phyloP scores from a whole-genome alignment of 2,113 vertebrate genomes.

The Halichoeres trimaculatus region DNA sequence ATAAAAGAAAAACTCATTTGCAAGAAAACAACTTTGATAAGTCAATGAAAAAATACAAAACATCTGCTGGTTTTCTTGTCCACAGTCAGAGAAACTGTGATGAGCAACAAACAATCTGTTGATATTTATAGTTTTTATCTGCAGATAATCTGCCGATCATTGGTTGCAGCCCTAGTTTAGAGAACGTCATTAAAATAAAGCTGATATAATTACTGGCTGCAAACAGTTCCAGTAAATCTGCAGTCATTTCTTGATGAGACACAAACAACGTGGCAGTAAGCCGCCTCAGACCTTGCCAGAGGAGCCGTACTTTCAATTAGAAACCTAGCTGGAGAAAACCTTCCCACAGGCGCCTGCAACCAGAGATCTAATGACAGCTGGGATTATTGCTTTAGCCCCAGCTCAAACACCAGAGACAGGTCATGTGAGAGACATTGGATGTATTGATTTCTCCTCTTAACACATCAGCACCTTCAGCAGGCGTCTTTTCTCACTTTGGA shows the following conservation, averaged over 20 bases:
- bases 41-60: no score
- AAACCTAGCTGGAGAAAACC: constrained; percentile 16
- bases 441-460: neutral
- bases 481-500: constrained; percentile 8
- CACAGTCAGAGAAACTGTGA: neutral
- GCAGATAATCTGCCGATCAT: neutral
- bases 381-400: constrained; percentile 46
- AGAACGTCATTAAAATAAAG: constrained; percentile 2
- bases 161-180: neutral
- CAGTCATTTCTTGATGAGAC: neutral
- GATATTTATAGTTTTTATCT: neutral
- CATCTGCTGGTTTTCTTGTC: no score
- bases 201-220: constrained; percentile 3
- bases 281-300: constrained; percentile 9
- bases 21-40: no score
- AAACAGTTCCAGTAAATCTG: constrained; percentile 5
- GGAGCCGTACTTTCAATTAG: constrained; percentile 16
- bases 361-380: constrained; percentile 45
- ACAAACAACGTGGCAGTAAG: neutral
- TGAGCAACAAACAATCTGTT: neutral
- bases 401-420: constrained; percentile 22
- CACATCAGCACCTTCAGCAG: constrained; percentile 13
- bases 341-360: constrained; percentile 30
- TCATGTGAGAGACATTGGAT: constrained; percentile 5
- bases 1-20: no score